These are phyloP conservation scores for Polydesmus complanatus DNA, from an alignment of 2,888 invertebrate genomes.

Conservation along the genomic window DNA sequence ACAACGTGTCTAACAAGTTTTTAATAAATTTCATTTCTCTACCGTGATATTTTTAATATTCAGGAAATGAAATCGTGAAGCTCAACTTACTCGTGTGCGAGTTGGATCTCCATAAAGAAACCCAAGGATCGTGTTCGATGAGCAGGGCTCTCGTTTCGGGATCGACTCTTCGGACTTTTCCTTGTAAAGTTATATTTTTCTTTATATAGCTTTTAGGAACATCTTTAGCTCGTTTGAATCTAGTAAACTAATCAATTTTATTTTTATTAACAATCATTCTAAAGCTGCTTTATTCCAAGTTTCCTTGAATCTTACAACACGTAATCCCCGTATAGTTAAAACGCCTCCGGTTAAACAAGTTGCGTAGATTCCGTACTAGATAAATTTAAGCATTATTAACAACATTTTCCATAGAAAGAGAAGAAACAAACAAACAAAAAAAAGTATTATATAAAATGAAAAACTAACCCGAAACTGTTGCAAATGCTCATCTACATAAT, in stretches of 20 bases:
- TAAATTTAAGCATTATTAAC: no score
- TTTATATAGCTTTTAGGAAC: constrained; percentile 11
- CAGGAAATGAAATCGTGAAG: no score
- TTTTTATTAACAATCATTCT: background rate
- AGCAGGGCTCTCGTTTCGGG: constrained; percentile 10
- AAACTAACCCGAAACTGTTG: background rate
- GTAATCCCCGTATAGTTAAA: background rate
- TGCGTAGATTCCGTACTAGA: background rate
- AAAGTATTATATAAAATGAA: no score
- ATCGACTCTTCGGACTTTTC: constrained; percentile 4
- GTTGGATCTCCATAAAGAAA: background rate
- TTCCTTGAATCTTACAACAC: background rate
- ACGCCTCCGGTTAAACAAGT: background rate
- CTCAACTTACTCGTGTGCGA: no score
- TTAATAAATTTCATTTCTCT: no score
- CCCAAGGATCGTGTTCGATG: constrained; percentile 8
- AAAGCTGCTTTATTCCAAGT: no score
- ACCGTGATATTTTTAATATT: no score
- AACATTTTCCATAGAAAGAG: background rate
- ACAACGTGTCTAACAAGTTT: background rate
- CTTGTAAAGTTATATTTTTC: constrained; percentile 3
- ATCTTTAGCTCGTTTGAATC: constrained; percentile 2
- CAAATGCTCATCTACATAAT: background rate
- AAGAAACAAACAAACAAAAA: background rate
- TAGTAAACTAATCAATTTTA: constrained; percentile 4